phyloP scores from a whole-genome alignment of 2,113 vertebrate genomes.

The Ivindomyrus marchei region DNA sequence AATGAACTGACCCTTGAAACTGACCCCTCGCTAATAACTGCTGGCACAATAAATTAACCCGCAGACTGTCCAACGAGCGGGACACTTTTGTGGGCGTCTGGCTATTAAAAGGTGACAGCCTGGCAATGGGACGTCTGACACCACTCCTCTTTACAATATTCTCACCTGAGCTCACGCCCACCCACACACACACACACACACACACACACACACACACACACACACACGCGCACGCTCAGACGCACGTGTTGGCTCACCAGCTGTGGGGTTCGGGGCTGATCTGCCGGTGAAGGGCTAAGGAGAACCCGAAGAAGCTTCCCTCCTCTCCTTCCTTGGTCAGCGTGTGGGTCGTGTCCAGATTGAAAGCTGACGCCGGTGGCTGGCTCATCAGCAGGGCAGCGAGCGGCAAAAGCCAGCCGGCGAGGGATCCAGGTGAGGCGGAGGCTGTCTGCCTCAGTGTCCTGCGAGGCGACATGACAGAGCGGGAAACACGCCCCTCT shows the following conservation, averaged over 20 bases:
- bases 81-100: background rate
- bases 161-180: background rate
- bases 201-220: background rate
- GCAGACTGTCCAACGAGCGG: background rate
- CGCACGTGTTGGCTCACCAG: conserved; percentile 70
- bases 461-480: conserved; percentile 47
- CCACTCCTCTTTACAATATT: background rate
- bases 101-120: background rate
- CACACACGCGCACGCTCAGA: background rate
- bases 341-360: conserved; percentile 75
- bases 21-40: background rate
- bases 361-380: conserved; percentile 58
- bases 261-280: conserved; percentile 66
- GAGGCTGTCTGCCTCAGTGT: conserved; percentile 32
- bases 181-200: background rate
- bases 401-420: conserved; percentile 35
- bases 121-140: background rate
- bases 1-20: background rate
- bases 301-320: conserved; percentile 83
- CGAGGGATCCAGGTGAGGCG: conserved; percentile 31
- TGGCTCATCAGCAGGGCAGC: conserved; percentile 41
- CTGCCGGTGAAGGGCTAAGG: conserved; percentile 81
- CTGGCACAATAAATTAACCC: background rate
- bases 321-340: conserved; percentile 74
- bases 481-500: conserved; percentile 37